Base-by-base conservation (phyloP, 2,113 vertebrate species). In the Ailurus styani region DNA sequence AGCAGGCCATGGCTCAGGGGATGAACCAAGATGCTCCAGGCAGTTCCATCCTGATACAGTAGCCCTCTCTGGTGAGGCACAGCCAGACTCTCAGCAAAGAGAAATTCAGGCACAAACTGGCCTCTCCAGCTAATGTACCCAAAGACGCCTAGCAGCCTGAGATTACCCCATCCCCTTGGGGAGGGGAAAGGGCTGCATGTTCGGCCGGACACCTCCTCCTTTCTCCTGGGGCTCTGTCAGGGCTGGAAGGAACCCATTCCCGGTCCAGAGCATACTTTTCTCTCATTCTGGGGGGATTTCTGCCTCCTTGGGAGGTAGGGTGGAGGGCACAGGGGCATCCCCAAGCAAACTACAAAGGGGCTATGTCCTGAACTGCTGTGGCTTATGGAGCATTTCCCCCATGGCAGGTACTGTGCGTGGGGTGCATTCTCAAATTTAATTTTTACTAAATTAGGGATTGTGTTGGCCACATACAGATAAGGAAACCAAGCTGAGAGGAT, bases 391-490 rank as follows among this genome's bases (percentile, higher is more conserved):
- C 7, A 10, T 54, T 23, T 45, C 54, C 42, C 57, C 34, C 8
- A 2, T 5, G 1, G 42, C 8, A 3, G 42, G 54, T 1, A 0
- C 11, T 73, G 1, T 18, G 18, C 31, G 13, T 54, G 42, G 87
- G 60, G n/a, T 27, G 1, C 37, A 47, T 15, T n/a, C 70, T 62
- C 34, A 14, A 27, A 31, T 45, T 40, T 91, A n/a, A 40, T 96
- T n/a, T 55, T 66, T 87, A 37, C 45, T 37, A 11, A 55, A n/a
- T 50, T 25, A 70, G 78, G 17, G 57, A 15, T 52, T 5, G 20
- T 37, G 15, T 11, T 50, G 72, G 14, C 42, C 17, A 23, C 1
- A 18, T 25, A n/a, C 37, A 89, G 88, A 75, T 11, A n/a, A n/a
- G n/a, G 60, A 90, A 90, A 77, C 66, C 3, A 27, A 68, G 18